Evolutionary conservation across 2,113 vertebrate genomes (phyloP), one percentile per base, ranked within the genome.

Genomic region (Menidia beryllina): DNA sequence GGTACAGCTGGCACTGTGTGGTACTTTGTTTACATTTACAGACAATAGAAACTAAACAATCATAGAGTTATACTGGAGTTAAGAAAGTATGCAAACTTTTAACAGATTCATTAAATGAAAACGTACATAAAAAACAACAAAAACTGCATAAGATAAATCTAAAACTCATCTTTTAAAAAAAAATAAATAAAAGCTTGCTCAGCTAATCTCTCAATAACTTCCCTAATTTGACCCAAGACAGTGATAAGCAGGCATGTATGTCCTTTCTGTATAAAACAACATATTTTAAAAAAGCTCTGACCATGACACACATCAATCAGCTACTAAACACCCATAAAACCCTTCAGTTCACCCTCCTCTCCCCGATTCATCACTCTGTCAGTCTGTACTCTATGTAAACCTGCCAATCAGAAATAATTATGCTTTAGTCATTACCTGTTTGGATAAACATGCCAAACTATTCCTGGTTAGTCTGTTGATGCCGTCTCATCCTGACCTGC

Each of bases 391-490:
- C 38, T 38, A 41, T 74, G 6, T 77, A 61, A 77, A 55, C 61
- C 68, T 26, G 25, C 57, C 7, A 60, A 48, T 49, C 53, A 68
- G 54, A 45, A 39, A 84, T 71, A 73, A 53, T 8, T 3, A 69
- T 3, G 21, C 15, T 50, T 67, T 56, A 48, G 25, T 15, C 34
- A 45, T 88, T 93, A 93, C 91, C 93, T 92, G 69, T 59, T 71
- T 73, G 10, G n/a, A 45, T 69, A 72, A 73, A 78, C 82, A 75
- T 71, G 76, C 72, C 73, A 82, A 39, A 69, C 71, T 26, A 71
- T 41, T 70, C 77, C 64, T 3, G 60, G 23, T 52, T 21, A 68
- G 50, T 41, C 59, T 36, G 83, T 60, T 55, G 68, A 45, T 11
- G 77, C 56, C 4, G 61, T 87, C 77, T 53, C 72, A 50, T 84